Conservation (phyloP, 2,113 vertebrate species). For the Symphodus melops region DNA sequence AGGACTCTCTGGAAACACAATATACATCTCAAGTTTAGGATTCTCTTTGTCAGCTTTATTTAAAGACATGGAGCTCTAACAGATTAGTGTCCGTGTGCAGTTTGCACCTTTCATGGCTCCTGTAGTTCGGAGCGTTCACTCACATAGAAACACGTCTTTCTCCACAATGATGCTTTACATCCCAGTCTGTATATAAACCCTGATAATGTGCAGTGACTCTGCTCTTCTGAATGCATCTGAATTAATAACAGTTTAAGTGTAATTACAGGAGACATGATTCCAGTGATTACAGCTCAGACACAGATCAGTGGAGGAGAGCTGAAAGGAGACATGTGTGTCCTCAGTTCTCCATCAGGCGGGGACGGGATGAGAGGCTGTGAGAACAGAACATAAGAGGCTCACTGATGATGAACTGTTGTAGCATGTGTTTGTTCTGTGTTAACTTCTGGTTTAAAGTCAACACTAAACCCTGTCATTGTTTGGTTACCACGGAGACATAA, state of each 20-base stretch:
- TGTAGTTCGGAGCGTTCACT: background rate
- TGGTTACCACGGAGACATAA: too few relatives aligned
- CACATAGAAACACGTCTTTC: background rate
- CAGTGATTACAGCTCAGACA: conserved; percentile 62
- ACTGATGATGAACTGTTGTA: too few relatives aligned
- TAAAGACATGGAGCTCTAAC: conserved; percentile 16
- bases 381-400: conserved; percentile 19
- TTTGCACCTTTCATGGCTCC: background rate
- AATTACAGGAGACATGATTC: conserved; percentile 68
- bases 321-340: conserved; percentile 44
- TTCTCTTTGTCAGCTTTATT: background rate
- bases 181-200: background rate
- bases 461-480: too few relatives aligned
- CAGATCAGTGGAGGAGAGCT: conserved; percentile 47
- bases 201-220: conserved; percentile 12
- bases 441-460: too few relatives aligned
- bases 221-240: conserved; percentile 30
- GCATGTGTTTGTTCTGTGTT: too few relatives aligned
- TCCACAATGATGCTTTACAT: conserved; percentile 10
- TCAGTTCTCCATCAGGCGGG: conserved; percentile 31
- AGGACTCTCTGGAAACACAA: too few relatives aligned
- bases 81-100: background rate
- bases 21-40: too few relatives aligned
- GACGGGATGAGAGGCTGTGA: conserved; percentile 34
- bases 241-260: conserved; percentile 57